Base-by-base conservation (phyloP, 2,888 invertebrate genomes). In the Amiota mariae region DNA sequence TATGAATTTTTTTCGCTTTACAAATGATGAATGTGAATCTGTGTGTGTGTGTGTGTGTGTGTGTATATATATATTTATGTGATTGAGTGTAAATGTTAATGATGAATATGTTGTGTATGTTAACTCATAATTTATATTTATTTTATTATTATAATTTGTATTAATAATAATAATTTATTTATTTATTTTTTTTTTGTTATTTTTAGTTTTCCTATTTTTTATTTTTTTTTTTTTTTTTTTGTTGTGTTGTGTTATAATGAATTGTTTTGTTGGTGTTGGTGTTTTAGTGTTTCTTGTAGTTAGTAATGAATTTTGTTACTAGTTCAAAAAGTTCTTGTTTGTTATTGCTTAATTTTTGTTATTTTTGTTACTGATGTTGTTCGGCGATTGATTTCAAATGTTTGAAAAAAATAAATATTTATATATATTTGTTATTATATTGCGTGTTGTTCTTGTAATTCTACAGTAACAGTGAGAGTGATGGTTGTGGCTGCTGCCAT, bases 171-270 rank as follows among this genome's bases (percentile, higher is more conserved):
- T 36, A 36, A 36, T 36, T 6, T 36, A 6, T 36, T 36, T 36
- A 36, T 4, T 6, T 36, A 6, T 36, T 36, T 36, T 36, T 63
- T 67, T 72, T 72, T 72, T 78, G 77, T 49, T 24, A 24, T 24
- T 24, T 24, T 24, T 24, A 24, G 24, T 24, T 80, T 79, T 76
- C 77, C 72, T 74, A 77, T 73, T 84, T 82, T 75, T 81, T 84
- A 78, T 24, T 13, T 80, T 75, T 67, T 75, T 59, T 77, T 84
- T 36, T 84, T 81, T 82, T 78, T 84, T 78, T 80, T 72, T 75
- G 72, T 75, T 79, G 75, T 59, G 73, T 79, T 64, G 72, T 72
- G 24, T 24, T 24, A 24, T 24, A 24, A 24, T 24, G 24, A 24
- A 24, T 24, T 71, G 63, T 54, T 70, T 71, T 72, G 51, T 61